Evolutionary conservation across 2,113 vertebrate genomes (phyloP).

Genomic region (Corydoras maculifer): DNA sequence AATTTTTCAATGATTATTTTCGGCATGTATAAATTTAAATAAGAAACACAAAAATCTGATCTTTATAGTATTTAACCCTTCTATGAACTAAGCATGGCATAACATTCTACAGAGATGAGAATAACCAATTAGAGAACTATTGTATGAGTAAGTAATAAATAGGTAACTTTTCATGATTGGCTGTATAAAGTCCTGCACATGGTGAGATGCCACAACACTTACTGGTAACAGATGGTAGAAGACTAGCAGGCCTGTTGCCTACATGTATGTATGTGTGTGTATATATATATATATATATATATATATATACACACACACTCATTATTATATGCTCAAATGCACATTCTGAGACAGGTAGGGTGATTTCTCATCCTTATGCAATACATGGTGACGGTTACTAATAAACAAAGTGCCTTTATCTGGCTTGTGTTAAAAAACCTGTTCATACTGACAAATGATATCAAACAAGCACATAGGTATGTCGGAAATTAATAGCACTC

Average conservation of each 20-base stretch:
- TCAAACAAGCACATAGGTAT: constrained; percentile 27
- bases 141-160: too few relatives aligned
- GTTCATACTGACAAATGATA: constrained; percentile 45
- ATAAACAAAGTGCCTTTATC: neutral
- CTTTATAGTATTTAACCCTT: too few relatives aligned
- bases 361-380: constrained; percentile 19
- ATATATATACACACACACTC: constrained; percentile 32
- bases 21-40: too few relatives aligned
- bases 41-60: too few relatives aligned
- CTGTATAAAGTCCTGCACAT: constrained; percentile 44
- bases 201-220: constrained; percentile 54
- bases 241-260: constrained; percentile 58
- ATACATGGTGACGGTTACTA: constrained; percentile 3
- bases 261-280: too few relatives aligned
- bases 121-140: too few relatives aligned
- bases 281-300: neutral
- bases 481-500: too few relatives aligned
- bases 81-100: too few relatives aligned
- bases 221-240: constrained; percentile 68
- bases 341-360: constrained; percentile 21
- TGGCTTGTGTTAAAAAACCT: constrained; percentile 30
- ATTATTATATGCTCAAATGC: constrained; percentile 10
- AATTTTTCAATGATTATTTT: too few relatives aligned
- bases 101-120: too few relatives aligned
- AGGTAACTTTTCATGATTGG: constrained; percentile 20